Base-by-base conservation (phyloP, 2,113 vertebrate genomes). In the western clawed frog (Xenopus tropicalis) region DNA sequence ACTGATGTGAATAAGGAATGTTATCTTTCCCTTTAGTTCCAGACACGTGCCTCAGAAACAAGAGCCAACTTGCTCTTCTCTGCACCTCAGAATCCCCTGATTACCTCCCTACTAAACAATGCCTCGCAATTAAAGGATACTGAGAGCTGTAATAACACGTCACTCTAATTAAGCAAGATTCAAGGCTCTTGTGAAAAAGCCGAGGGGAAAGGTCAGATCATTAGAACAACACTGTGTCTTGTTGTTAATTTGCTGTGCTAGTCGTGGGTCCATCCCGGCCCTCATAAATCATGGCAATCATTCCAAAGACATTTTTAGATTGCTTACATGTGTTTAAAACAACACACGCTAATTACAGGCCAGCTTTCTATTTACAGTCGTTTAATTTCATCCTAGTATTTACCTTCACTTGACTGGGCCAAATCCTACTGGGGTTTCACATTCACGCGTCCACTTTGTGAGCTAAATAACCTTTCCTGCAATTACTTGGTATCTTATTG, bases 121-220 rank as follows among this genome's bases (percentile, higher is more conserved):
- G 17, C 21, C 14, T 23, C 8, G 46, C 66, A 68, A 68, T 68
- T 54, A 68, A 37, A 37, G 29, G 29, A 37, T 14, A 21, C 17
- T 54, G 46, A 68, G 52, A 29, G 22, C 62, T 20, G 62, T 43
- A 37, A 65, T 11, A 65, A 65, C 25, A 19, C 37, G 29, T 37
- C 16, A 29, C 8, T 44, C 62, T 21, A 63, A 63, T 63, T 63
- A 37, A 42, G 29, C 24, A 24, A 19, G 61, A 29, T 17, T 37
- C 10, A 13, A 65, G 42, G 43, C n/a, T 13, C 29, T 44, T 3
- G 16, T 44, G 42, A n/a, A 44, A 17, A n/a, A 65, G 62, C 11
- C 11, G 19, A 65, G 62, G 42, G n/a, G 19, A 17, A 43, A 44
- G 62, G 42, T 65, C 62, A 65, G 19, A 65, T 65, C 62, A 65